These are phyloP conservation scores for Phrynocephalus forsythii DNA, from an alignment of 2,797 vertebrate genomes.

Conservation along the genomic window DNA sequence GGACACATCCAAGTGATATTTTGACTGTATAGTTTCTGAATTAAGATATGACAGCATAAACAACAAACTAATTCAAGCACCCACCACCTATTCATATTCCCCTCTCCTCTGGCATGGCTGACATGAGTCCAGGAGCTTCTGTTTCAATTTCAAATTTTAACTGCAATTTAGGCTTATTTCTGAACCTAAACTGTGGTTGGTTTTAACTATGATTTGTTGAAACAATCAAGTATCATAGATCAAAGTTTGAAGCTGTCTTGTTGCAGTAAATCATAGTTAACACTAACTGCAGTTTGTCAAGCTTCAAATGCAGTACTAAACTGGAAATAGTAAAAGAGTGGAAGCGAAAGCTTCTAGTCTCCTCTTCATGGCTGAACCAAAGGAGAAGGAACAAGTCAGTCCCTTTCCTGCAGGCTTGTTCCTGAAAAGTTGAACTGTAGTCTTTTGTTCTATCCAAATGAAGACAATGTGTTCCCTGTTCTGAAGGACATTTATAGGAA, in stretches of 20 bases:
- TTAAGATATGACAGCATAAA: neutral
- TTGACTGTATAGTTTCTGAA: neutral
- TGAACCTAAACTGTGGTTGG: neutral
- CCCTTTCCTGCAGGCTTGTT: neutral
- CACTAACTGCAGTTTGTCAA: neutral
- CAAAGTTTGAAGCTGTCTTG: neutral
- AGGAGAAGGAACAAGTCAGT: neutral
- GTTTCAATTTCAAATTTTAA: neutral
- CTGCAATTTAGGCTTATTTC: neutral
- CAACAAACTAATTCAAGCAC: neutral
- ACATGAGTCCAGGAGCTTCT: neutral
- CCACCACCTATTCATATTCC: neutral
- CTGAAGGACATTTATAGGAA: neutral
- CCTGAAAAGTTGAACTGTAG: neutral
- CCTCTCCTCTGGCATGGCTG: neutral
- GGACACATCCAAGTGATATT: neutral
- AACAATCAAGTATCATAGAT: neutral
- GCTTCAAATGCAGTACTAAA: neutral
- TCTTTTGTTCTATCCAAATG: neutral
- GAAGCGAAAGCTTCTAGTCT: neutral
- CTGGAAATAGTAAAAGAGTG: neutral
- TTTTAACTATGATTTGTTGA: neutral
- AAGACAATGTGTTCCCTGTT: neutral
- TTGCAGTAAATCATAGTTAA: neutral
- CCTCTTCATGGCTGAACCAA: neutral